Conservation (phyloP, 2,113 vertebrate species). For the Pangasianodon gigas region DNA sequence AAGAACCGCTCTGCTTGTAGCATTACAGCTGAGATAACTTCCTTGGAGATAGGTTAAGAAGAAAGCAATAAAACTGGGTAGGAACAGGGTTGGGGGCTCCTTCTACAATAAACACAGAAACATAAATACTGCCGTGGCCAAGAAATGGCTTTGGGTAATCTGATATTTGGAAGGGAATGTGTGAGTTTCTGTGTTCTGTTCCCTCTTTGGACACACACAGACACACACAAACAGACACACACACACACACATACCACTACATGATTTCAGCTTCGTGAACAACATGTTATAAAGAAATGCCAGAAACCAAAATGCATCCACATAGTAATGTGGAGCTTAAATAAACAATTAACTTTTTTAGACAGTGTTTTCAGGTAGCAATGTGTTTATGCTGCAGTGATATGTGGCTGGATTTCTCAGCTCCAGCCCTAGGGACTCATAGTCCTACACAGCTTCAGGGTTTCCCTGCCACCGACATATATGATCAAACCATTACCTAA, state of each 20-base stretch:
- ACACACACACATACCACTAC: not conserved
- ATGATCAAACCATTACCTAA: not conserved
- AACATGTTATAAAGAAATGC: not conserved
- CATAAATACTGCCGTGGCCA: constrained; percentile 21
- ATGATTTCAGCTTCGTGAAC: not conserved
- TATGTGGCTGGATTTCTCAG: not conserved
- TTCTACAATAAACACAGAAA: constrained; percentile 38
- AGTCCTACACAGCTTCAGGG: not conserved
- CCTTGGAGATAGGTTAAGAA: not conserved
- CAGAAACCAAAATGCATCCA: not conserved
- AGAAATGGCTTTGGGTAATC: constrained; percentile 19
- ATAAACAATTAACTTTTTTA: not conserved
- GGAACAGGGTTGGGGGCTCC: not conserved
- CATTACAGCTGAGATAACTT: not conserved
- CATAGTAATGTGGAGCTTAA: too few species aligned
- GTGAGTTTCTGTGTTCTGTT: constrained; percentile 12
- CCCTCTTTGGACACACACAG: not conserved
- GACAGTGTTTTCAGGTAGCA: not conserved
- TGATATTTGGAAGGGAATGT: constrained; percentile 25
- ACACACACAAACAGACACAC: not conserved
- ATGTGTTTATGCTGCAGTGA: not conserved
- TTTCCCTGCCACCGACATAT: not conserved
- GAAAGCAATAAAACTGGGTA: not conserved
- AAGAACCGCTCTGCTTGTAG: not conserved
- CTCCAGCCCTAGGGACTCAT: not conserved